These are phyloP conservation scores for Belgica antarctica DNA, from an alignment of 2,888 invertebrate genomes.

Conservation along the genomic window DNA sequence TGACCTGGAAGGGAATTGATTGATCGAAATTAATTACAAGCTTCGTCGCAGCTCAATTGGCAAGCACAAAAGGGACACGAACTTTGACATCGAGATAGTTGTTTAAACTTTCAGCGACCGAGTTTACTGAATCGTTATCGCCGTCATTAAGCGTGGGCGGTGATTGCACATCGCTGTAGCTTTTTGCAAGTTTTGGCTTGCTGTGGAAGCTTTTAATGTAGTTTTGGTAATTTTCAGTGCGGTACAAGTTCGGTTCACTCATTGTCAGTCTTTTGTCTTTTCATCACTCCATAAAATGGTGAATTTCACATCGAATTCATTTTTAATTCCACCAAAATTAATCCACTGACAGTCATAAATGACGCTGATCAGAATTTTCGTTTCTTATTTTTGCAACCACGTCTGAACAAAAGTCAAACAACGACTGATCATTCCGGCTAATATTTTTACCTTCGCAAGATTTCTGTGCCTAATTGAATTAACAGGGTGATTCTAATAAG, in stretches of 20 bases:
- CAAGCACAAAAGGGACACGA: neutral
- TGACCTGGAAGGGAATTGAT: constrained; percentile 20
- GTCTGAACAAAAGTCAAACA: neutral
- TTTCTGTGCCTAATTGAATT: constrained; percentile 11
- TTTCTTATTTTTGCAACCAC: constrained; percentile 2
- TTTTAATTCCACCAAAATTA: no score
- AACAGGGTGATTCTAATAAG: constrained; percentile 25
- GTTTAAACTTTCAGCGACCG: constrained; percentile 35
- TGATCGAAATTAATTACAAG: neutral
- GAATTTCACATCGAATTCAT: no score
- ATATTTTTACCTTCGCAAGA: neutral
- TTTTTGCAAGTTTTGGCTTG: neutral
- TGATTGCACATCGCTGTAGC: constrained; percentile 12
- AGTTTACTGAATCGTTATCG: constrained; percentile 41
- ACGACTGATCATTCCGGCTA: constrained; percentile 23
- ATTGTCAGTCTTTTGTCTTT: no score
- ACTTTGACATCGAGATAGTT: constrained; percentile 40
- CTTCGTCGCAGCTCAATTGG: neutral
- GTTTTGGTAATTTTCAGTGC: constrained; percentile 37
- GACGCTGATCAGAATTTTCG: constrained; percentile 12
- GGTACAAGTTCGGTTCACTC: constrained; percentile 35
- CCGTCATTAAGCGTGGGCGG: no score
- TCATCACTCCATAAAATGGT: no score
- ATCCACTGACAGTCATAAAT: no score
- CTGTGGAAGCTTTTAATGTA: constrained; percentile 29